Percentiles rank a stretch among this genome's conserved stretches.
These are phyloP conservation scores for Autographa gamma DNA, from an alignment of 2,888 invertebrate genomes.

Conservation along the genomic window DNA sequence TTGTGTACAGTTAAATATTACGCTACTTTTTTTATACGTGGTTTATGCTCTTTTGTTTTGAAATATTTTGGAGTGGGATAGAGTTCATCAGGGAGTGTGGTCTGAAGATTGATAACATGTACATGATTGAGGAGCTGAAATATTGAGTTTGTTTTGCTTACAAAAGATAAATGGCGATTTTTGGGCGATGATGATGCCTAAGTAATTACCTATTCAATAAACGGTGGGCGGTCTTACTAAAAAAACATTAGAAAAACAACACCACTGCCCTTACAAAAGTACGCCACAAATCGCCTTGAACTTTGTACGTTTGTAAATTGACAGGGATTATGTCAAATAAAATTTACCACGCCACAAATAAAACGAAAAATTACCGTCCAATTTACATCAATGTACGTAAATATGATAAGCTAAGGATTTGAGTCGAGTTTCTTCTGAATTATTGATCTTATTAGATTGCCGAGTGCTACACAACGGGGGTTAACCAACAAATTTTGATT, in stretches of 20 bases:
- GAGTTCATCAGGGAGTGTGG: too few species aligned
- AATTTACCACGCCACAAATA: not conserved
- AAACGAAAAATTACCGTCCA: not conserved
- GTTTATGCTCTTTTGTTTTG: not conserved
- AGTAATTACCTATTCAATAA: too few species aligned
- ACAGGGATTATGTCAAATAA: not conserved
- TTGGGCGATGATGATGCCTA: too few species aligned
- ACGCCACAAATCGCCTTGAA: too few species aligned
- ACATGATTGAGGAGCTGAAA: too few species aligned
- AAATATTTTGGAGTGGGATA: not conserved
- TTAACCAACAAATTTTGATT: slow-evolving; percentile 55
- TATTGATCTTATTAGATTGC: slow-evolving; percentile 42
- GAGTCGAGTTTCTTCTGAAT: slow-evolving; percentile 12
- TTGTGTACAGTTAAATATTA: slow-evolving; percentile 11
- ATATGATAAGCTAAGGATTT: slow-evolving; percentile 30
- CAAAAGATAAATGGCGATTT: too few species aligned
- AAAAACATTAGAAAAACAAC: too few species aligned
- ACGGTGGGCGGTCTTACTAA: too few species aligned
- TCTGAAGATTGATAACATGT: too few species aligned
- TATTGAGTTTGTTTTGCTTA: too few species aligned
- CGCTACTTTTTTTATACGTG: not conserved
- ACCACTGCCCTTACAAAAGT: too few species aligned
- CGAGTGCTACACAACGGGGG: slow-evolving; percentile 36
- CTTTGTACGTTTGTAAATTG: too few species aligned
- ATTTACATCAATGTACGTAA: slow-evolving; percentile 29